These are phyloP conservation scores for Ornithorhynchus anatinus DNA, from an alignment of 2,113 vertebrate species.

Conservation along the genomic window DNA sequence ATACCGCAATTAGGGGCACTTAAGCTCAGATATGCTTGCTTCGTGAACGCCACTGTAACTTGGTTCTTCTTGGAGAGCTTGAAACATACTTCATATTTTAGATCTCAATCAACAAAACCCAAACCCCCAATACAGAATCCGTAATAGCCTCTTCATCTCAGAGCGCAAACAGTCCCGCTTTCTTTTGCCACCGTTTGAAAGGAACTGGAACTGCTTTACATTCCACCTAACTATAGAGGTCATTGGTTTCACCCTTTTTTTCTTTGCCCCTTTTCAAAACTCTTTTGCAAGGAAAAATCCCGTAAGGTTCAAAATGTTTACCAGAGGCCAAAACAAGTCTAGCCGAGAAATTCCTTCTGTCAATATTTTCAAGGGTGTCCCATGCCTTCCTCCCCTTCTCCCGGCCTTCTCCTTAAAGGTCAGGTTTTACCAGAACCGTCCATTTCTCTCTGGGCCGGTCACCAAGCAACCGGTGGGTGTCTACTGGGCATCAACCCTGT, in stretches of 20 bases:
- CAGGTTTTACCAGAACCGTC: constrained; percentile 60
- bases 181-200: constrained; percentile 13
- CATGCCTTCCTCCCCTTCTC: constrained; percentile 51
- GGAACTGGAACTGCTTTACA: constrained; percentile 45
- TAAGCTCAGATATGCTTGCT: background rate
- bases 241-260: constrained; percentile 34
- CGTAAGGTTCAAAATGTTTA: constrained; percentile 51
- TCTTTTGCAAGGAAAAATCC: constrained; percentile 3
- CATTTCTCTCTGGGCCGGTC: constrained; percentile 72
- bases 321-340: constrained; percentile 32
- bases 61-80: background rate
- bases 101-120: background rate
- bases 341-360: constrained; percentile 48
- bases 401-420: constrained; percentile 61
- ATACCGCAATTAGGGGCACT: background rate
- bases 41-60: background rate
- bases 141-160: background rate
- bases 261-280: constrained; percentile 40
- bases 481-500: constrained; percentile 67
- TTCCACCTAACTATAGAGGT: constrained; percentile 12
- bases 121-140: background rate
- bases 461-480: constrained; percentile 55
- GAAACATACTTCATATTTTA: background rate
- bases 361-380: constrained; percentile 46
- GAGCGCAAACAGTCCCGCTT: background rate